Conservation (phyloP, 1,140 invertebrate species). For the Paramacrobiotus metropolitanus region DNA sequence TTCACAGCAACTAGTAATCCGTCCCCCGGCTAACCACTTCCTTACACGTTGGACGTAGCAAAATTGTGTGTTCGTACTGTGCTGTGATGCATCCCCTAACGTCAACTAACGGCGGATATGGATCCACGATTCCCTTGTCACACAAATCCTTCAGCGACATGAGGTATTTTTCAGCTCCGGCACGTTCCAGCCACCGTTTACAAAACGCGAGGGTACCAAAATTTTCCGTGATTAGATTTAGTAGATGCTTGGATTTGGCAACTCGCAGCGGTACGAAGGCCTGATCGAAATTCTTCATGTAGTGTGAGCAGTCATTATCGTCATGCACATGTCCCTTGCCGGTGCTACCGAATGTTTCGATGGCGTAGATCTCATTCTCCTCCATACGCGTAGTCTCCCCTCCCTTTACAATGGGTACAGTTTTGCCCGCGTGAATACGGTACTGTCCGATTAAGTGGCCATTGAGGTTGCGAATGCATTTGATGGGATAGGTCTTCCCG, state of each 20-base stretch:
- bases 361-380: constrained; percentile 96
- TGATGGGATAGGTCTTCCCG: constrained; percentile 87
- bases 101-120: constrained; percentile 94
- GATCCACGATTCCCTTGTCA: constrained; percentile 77
- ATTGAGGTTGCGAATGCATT: constrained; percentile 91
- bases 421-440: constrained; percentile 94
- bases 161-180: constrained; percentile 87
- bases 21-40: constrained; percentile 86
- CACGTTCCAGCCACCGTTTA: constrained; percentile 87
- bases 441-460: constrained; percentile 95
- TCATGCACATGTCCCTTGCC: constrained; percentile 88
- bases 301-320: constrained; percentile 97
- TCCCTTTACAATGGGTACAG: constrained; percentile 96
- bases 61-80: constrained; percentile 95
- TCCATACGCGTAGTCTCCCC: constrained; percentile 94
- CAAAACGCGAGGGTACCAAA: constrained; percentile 97
- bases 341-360: constrained; percentile 97
- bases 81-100: constrained; percentile 94
- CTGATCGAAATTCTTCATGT: constrained; percentile 97
- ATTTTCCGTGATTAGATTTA: constrained; percentile 89
- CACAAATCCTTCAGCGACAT: constrained; percentile 96
- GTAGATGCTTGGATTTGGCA: constrained; percentile 67
- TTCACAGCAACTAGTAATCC: constrained; percentile 72
- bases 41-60: constrained; percentile 91
- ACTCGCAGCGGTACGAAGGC: constrained; percentile 63